Percentiles rank a stretch among this genome's conserved stretches.
These are phyloP conservation scores for Drosophila lutescens DNA, from an alignment of 2,888 invertebrate genomes.

Conservation along the genomic window DNA sequence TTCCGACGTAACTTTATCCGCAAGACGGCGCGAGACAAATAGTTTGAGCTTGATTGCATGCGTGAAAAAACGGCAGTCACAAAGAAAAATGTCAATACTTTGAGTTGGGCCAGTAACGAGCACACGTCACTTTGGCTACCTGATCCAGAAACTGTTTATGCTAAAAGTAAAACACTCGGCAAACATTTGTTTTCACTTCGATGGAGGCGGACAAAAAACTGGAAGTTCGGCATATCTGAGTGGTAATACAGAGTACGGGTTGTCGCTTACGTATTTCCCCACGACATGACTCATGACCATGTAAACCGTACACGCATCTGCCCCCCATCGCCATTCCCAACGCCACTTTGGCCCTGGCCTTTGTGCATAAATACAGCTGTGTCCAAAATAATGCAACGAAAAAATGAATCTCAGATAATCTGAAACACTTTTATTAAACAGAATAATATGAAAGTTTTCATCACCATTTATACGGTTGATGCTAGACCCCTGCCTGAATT, in stretches of 20 bases:
- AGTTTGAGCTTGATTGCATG: slow-evolving; percentile 25
- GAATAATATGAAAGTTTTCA: no score
- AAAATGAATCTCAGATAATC: not conserved
- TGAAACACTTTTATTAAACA: no score
- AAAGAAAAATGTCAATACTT: slow-evolving; percentile 29
- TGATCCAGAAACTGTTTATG: slow-evolving; percentile 16
- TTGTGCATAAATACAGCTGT: slow-evolving; percentile 14
- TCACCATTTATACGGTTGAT: no score
- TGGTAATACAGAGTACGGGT: not conserved
- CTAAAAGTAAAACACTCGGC: slow-evolving; percentile 13
- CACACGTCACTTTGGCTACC: slow-evolving; percentile 47
- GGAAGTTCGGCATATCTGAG: slow-evolving; percentile 14
- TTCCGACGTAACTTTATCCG: slow-evolving; percentile 22
- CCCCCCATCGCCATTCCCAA: not conserved
- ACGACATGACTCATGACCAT: slow-evolving; percentile 55
- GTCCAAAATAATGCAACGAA: not conserved
- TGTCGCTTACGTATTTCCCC: slow-evolving; percentile 52
- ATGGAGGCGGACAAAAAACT: not conserved
- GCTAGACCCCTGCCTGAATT: no score
- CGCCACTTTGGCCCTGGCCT: not conserved
- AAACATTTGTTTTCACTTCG: slow-evolving; percentile 28
- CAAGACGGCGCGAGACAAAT: slow-evolving; percentile 1
- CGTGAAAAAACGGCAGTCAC: slow-evolving; percentile 12
- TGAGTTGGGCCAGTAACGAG: slow-evolving; percentile 31
- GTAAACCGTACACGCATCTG: slow-evolving; percentile 54